A percentile compares a stretch with the other conserved stretches of the same genome.
Conservation (phyloP, 2,888 invertebrate genomes). For the Drosophila macrospina region DNA sequence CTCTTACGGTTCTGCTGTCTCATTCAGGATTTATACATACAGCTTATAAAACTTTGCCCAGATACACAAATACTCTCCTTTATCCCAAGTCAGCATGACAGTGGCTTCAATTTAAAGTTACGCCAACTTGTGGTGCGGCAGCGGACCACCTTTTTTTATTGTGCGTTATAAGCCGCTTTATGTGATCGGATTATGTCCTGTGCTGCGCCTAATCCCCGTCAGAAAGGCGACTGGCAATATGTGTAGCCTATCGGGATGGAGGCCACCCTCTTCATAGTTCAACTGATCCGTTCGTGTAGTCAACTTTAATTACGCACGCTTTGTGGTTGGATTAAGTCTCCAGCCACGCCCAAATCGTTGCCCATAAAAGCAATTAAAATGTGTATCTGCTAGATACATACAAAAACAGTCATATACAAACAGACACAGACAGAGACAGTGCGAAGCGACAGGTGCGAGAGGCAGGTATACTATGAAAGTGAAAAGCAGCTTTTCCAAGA, state of each 20-base stretch:
- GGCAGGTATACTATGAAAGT: constrained; percentile 51
- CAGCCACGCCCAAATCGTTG: constrained; percentile 19
- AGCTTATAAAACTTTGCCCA: constrained; percentile 66
- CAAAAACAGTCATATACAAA: neutral
- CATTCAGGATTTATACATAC: constrained; percentile 47
- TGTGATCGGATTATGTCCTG: constrained; percentile 80
- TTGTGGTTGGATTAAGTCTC: constrained; percentile 62
- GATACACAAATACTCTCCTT: constrained; percentile 28
- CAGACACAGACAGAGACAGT: neutral
- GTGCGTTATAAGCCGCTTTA: constrained; percentile 77
- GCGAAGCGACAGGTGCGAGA: constrained; percentile 20
- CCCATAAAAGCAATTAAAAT: constrained; percentile 73
- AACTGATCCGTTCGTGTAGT: constrained; percentile 68
- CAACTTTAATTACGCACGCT: constrained; percentile 74
- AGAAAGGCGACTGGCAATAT: constrained; percentile 1
- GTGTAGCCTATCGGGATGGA: constrained; percentile 3
- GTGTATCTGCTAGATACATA: constrained; percentile 58
- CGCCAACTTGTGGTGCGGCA: constrained; percentile 43
- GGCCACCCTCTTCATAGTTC: constrained; percentile 34
- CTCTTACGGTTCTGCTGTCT: constrained; percentile 19
- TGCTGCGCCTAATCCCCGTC: constrained; percentile 66
- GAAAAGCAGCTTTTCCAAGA: constrained; percentile 66
- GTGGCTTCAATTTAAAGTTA: constrained; percentile 66
- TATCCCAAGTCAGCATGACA: constrained; percentile 23
- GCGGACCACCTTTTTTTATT: constrained; percentile 47